Evolutionary conservation across 2,797 vertebrate species (phyloP).

Genomic region (Brachyrhaphis roseni): DNA sequence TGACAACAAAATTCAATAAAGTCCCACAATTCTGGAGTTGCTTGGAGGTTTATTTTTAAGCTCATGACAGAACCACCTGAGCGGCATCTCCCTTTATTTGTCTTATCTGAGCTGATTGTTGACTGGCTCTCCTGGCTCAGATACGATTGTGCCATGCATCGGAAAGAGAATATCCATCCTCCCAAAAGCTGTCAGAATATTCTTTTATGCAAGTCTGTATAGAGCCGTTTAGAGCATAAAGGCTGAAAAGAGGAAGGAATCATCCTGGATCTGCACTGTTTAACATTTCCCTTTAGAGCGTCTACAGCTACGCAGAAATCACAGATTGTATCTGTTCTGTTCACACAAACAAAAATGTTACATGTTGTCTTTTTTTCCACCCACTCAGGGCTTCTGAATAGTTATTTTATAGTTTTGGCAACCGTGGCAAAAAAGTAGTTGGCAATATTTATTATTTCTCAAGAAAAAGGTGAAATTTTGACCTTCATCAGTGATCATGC

Average conservation of each 20-base stretch:
- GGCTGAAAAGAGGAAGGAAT: neutral
- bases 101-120: neutral
- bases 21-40: neutral
- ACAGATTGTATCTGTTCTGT: conserved; percentile 4
- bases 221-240: neutral
- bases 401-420: neutral
- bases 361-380: neutral
- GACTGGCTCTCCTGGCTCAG: conserved; percentile 1
- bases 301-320: neutral
- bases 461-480: neutral
- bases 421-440: neutral
- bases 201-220: neutral
- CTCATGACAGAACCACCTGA: conserved; percentile 1
- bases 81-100: conserved; percentile 1
- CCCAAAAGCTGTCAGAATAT: neutral
- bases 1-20: conserved; percentile 12
- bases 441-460: neutral
- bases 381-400: neutral
- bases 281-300: neutral
- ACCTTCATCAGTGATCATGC: neutral
- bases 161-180: neutral
- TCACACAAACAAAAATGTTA: conserved; percentile 1
- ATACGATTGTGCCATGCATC: neutral
- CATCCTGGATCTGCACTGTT: neutral
- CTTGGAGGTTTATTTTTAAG: neutral